Base-by-base conservation (phyloP, 2,888 invertebrate genomes). In the Erpobdella octoculata region DNA sequence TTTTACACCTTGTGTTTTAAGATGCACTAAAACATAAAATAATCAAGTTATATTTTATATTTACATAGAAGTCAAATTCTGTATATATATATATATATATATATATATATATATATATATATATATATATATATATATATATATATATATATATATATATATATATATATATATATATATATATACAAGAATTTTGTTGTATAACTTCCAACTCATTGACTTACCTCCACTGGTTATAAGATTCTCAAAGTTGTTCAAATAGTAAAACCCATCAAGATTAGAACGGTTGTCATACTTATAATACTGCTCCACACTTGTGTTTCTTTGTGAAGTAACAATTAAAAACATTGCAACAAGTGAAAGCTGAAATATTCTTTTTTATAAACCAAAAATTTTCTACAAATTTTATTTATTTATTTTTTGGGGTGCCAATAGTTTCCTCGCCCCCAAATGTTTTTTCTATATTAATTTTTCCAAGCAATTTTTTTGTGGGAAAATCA, bases 161-260 rank as follows among this genome's bases (percentile, higher is more conserved):
- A 41, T n/a, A 41, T n/a, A 41, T n/a, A 41, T n/a, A 41, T n/a
- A 41, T n/a, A 41, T n/a, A 41, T n/a, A 41, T n/a, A n/a, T n/a
- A 53, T 21, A 53, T 9, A n/a, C 21, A 67, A n/a, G 9, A 9
- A 58, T 21, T 12, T 28, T 9, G 46, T 35, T 28, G 70, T n/a
- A n/a, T n/a, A n/a, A n/a, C n/a, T n/a, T n/a, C n/a, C n/a, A n/a
- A n/a, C n/a, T n/a, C n/a, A 12, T 37, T 25, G 15, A 74, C 79
- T 77, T 76, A 84, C 84, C 82, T 64, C 88, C 88, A 79, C 90
- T 89, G 8, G 88, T 87, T 73, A 91, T 84, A 18, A 92, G 85
- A 84, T 91, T 89, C 80, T 89, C 88, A 83, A 92, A 92, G 78
- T 89, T 91, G 83, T 92, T 92, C 64, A 92, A 85, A 81, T 91